A percentile compares a stretch with the other conserved stretches of the same genome.
These are phyloP conservation scores for Dryadula phaetusa DNA, from an alignment of 2,888 invertebrate species.

Conservation along the genomic window DNA sequence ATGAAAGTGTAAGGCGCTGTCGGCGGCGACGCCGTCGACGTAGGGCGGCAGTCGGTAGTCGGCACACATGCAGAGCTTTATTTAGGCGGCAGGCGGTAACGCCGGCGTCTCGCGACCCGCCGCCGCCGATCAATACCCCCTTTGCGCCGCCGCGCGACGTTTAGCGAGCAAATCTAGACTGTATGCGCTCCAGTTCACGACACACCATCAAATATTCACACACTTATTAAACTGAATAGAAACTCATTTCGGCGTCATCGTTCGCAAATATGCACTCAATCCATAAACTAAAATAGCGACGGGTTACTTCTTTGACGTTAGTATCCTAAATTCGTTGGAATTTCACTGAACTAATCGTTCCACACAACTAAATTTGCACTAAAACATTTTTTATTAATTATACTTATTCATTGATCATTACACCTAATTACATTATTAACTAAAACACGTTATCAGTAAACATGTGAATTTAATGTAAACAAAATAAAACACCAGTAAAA, in stretches of 20 bases:
- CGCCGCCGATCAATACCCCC: slow-evolving; percentile 81
- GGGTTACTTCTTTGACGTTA: background rate
- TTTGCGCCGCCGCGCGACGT: slow-evolving; percentile 80
- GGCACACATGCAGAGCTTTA: slow-evolving; percentile 80
- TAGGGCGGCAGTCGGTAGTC: slow-evolving; percentile 66
- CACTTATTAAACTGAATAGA: slow-evolving; percentile 74
- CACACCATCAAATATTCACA: slow-evolving; percentile 82
- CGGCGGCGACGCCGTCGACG: slow-evolving; percentile 54
- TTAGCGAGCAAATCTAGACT: slow-evolving; percentile 73
- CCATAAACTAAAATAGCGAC: slow-evolving; percentile 23
- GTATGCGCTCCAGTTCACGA: slow-evolving; percentile 74
- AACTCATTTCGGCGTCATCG: slow-evolving; percentile 50
- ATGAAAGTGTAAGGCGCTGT: slow-evolving; percentile 53
- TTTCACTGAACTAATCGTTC: background rate
- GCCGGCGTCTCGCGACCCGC: slow-evolving; percentile 80
- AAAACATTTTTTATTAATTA: slow-evolving; percentile 8
- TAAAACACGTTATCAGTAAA: slow-evolving; percentile 49
- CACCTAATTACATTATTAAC: slow-evolving; percentile 18
- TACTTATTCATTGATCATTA: background rate
- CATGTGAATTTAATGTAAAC: slow-evolving; percentile 76
- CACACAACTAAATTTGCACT: slow-evolving; percentile 1
- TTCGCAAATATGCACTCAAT: slow-evolving; percentile 36
- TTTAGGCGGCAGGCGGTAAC: slow-evolving; percentile 80
- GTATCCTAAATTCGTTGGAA: background rate
- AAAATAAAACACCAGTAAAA: slow-evolving; percentile 55